Evolutionary conservation across 2,113 vertebrate species (phyloP), one percentile per base, ranked within the genome.

Genomic region (Forbesichthys papilliferus): DNA sequence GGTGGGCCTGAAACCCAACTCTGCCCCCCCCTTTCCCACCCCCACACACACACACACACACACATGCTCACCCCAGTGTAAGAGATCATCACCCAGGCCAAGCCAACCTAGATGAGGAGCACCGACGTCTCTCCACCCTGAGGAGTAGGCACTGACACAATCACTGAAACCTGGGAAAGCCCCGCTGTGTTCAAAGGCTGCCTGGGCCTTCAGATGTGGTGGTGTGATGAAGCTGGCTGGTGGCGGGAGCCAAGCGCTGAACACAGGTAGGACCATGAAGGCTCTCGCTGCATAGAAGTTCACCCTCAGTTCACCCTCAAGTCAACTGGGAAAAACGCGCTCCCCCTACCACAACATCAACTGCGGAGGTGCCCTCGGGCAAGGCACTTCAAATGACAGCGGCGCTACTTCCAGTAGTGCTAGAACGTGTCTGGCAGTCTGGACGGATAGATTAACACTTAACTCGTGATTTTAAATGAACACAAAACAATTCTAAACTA

Each of bases 111-210:
- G 81, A 84, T 72, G 58, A 36, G 87, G 86, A 87, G 84, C 85
- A 81, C 18, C 77, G 70, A 84, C 87, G 87, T 90, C 87, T 88
- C 82, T 73, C 73, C 3, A 48, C 76, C 51, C 71, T 69, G 69
- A 68, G 65, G 79, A 76, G 63, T 74, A 60, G 65, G 57, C 34
- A 65, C 76, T 3, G 84, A 87, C 81, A 73, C 69, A 72, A 72
- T 66, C 75, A 69, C 84, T 68, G 78, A 75, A 89, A 84, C 82
- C 55, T 47, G 64, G 86, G 85, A 86, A 86, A 85, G 67, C 81
- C 90, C 88, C 90, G 75, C 71, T 88, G 11, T 74, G 86, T 89
- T 89, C 87, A 90, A 89, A 91, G 87, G 68, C 34, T 49, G 54
- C 73, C 51, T 49, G 65, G 66, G 76, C 16, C 5, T 77, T 83